Conservation (phyloP, 2,888 invertebrate genomes). For the Allygus modestus region DNA sequence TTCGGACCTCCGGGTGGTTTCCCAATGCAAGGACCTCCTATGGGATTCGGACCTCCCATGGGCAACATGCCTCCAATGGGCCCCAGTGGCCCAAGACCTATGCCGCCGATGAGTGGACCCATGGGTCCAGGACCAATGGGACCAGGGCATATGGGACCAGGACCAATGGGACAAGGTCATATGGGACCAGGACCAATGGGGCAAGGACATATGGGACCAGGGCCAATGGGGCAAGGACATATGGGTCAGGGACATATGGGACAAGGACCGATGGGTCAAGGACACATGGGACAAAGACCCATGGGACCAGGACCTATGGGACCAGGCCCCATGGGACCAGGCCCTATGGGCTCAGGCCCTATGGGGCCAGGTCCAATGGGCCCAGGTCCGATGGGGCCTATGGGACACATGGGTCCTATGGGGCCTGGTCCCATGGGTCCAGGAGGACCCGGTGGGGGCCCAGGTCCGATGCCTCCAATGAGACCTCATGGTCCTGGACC, state of each 20-base stretch:
- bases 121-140: slow-evolving; percentile 57
- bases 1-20: slow-evolving; percentile 60
- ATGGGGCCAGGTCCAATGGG: slow-evolving; percentile 54
- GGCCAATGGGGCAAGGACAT: slow-evolving; percentile 34
- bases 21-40: slow-evolving; percentile 55
- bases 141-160: slow-evolving; percentile 60
- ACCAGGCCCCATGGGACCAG: not conserved
- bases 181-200: slow-evolving; percentile 61
- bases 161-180: slow-evolving; percentile 59
- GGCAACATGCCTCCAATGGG: slow-evolving; percentile 63
- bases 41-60: slow-evolving; percentile 67
- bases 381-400: slow-evolving; percentile 43
- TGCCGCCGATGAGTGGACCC: slow-evolving; percentile 56
- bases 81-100: slow-evolving; percentile 55
- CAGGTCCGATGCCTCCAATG: slow-evolving; percentile 28
- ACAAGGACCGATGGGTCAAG: slow-evolving; percentile 51
- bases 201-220: slow-evolving; percentile 44
- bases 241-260: slow-evolving; percentile 55
- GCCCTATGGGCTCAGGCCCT: slow-evolving; percentile 60
- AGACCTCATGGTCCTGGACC: slow-evolving; percentile 30
- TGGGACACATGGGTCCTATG: slow-evolving; percentile 26
- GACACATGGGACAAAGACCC: slow-evolving; percentile 51
- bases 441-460: not conserved
- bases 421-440: slow-evolving; percentile 12
- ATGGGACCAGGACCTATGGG: slow-evolving; percentile 38